Evolutionary conservation across 2,888 invertebrate genomes (phyloP).

Genomic region (Brachypalpus laphriformis): DNA sequence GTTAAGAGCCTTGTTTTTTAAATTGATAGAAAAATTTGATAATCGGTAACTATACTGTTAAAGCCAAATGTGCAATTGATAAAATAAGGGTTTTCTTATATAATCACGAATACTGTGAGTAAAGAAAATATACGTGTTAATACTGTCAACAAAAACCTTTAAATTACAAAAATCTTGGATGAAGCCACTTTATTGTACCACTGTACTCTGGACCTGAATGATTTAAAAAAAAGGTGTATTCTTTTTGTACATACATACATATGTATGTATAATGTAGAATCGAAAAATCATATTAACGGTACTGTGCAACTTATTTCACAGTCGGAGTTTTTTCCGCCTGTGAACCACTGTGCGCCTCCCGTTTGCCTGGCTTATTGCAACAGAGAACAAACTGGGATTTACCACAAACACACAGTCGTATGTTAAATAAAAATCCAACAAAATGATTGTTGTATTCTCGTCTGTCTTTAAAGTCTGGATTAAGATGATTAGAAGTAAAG

Average conservation of each 20-base stretch:
- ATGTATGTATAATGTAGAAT: no score
- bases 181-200: background rate
- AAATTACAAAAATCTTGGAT: slow-evolving; percentile 1
- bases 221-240: no score
- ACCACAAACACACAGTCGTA: background rate
- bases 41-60: background rate
- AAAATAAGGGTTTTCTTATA: background rate
- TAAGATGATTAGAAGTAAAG: background rate
- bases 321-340: no score
- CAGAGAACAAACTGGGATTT: no score
- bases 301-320: no score
- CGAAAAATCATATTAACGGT: no score
- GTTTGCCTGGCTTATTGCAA: no score
- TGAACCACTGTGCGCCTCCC: no score
- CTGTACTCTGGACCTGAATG: no score
- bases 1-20: background rate
- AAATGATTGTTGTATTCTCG: background rate
- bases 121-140: background rate
- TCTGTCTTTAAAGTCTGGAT: background rate
- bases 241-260: no score
- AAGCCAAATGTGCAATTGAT: background rate
- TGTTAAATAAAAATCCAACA: background rate
- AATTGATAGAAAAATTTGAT: background rate
- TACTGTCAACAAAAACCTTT: background rate
- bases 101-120: no score